phyloP scores from a whole-genome alignment of 1,140 invertebrate genomes.

The Holcopasites calliopsidis region DNA sequence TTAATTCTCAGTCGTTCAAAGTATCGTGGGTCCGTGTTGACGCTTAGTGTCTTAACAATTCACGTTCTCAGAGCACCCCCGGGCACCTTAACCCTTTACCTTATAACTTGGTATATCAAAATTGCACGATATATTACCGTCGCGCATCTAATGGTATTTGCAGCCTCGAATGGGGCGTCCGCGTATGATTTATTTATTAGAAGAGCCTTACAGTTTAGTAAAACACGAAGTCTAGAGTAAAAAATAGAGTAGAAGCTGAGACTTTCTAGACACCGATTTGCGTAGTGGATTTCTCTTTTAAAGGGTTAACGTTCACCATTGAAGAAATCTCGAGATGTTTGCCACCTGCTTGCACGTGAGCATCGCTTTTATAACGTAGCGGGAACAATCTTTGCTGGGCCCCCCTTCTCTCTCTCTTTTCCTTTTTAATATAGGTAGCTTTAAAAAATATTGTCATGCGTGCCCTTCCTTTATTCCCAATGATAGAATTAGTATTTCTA shows the following conservation, averaged over 20 bases:
- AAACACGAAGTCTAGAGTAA: slow-evolving; percentile 54
- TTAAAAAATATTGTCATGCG: background rate
- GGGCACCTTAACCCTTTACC: slow-evolving; percentile 45
- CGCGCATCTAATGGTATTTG: slow-evolving; percentile 41
- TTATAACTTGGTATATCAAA: slow-evolving; percentile 42
- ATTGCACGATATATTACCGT: slow-evolving; percentile 43
- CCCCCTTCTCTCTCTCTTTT: background rate
- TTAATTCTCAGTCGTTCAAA: background rate
- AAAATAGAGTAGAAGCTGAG: slow-evolving; percentile 60
- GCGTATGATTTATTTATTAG: slow-evolving; percentile 30
- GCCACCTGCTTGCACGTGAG: slow-evolving; percentile 18
- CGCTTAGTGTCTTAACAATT: background rate
- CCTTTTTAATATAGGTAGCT: background rate
- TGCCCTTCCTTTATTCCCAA: no score
- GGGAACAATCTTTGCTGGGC: slow-evolving; percentile 35
- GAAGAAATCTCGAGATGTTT: slow-evolving; percentile 39
- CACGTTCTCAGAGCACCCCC: slow-evolving; percentile 26
- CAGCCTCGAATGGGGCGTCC: background rate
- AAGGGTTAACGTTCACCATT: slow-evolving; percentile 47
- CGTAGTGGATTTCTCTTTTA: slow-evolving; percentile 47
- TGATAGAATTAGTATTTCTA: no score
- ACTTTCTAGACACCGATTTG: slow-evolving; percentile 59
- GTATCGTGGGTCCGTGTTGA: slow-evolving; percentile 23
- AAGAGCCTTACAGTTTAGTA: slow-evolving; percentile 51
- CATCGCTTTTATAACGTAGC: slow-evolving; percentile 22